Base-by-base conservation (phyloP, 2,888 invertebrate genomes). In the Agrotis ipsilon region DNA sequence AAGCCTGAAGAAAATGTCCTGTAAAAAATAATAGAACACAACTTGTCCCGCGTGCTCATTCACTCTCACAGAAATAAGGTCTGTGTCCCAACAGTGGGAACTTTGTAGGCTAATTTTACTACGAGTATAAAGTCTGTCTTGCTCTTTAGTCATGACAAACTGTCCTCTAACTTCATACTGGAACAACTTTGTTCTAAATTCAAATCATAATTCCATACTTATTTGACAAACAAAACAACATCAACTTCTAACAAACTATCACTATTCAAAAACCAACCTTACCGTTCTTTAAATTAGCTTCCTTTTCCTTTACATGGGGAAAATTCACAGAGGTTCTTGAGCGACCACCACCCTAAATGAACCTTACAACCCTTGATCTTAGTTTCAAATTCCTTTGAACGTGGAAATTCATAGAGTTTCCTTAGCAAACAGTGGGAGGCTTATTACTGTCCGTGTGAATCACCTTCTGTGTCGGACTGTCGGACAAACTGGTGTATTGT, bases 371-470 rank as follows among this genome's bases (percentile, higher is more conserved):
- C 0, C 3, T 1, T 0, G 3, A 0, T 0, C 9, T 77, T 81
- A 55, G 64, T 54, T 43, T 61, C n/a, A 76, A 62, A 73, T 64
- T 83, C 6, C 6, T 5, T 58, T 74, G 46, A 14, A 14, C 0
- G 2, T 7, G 4, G 2, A 58, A 49, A 54, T 66, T 51, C 58
- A 65, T 70, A 61, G 62, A 18, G 55, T 58, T 55, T 78, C 43
- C 48, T 67, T 58, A 66, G 61, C 52, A 72, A 87, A 86, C 90
- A 84, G 87, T 88, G 85, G 90, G 89, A 89, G 89, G 90, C 90
- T 92, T 92, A 92, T 92, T 91, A 90, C 82, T 78, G 78, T 27
- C 46, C 86, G 89, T 91, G 91, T 85, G 91, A 92, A 91, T 82
- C 54, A 39, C 78, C 75, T 89, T 72, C 88, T 92, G 92, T 78